Conservation (phyloP, 2,797 vertebrate genomes). For the Coccyzus lansbergi region DNA sequence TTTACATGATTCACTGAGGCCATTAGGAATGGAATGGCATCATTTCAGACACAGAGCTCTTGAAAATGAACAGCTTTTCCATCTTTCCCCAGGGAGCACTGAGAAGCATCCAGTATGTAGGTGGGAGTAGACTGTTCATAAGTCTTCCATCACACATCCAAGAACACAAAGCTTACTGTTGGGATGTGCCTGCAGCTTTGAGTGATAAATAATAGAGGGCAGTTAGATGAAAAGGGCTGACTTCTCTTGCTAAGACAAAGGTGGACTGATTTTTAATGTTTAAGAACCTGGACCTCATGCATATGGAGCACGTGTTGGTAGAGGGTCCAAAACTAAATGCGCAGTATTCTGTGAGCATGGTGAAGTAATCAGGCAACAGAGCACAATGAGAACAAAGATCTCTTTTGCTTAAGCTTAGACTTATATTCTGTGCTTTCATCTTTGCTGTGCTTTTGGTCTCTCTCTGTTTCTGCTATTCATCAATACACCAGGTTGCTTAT, state of each 20-base stretch:
- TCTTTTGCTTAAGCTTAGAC: background rate
- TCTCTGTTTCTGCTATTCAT: background rate
- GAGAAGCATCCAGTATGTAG: background rate
- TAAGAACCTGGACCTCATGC: background rate
- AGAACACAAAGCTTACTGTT: slow-evolving; percentile 18
- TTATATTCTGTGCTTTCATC: background rate
- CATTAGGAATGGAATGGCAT: slow-evolving; percentile 18
- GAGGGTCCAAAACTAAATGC: background rate
- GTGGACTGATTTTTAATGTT: background rate
- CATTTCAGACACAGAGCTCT: slow-evolving; percentile 1
- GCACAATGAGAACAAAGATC: background rate
- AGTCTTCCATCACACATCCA: slow-evolving; percentile 27
- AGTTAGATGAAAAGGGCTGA: background rate
- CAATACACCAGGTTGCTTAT: background rate
- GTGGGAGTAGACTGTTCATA: slow-evolving; percentile 4
- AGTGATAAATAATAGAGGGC: slow-evolving; percentile 14
- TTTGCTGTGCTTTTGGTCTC: background rate
- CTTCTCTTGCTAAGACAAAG: background rate
- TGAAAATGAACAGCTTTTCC: slow-evolving; percentile 17
- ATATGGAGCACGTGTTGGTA: background rate
- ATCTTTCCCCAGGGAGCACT: background rate
- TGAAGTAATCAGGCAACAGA: background rate
- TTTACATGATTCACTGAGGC: slow-evolving; percentile 40
- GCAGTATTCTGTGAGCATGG: background rate
- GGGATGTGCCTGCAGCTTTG: background rate